Conservation (phyloP, 2,113 vertebrate species). For the Paracanthobrama guichenoti region DNA sequence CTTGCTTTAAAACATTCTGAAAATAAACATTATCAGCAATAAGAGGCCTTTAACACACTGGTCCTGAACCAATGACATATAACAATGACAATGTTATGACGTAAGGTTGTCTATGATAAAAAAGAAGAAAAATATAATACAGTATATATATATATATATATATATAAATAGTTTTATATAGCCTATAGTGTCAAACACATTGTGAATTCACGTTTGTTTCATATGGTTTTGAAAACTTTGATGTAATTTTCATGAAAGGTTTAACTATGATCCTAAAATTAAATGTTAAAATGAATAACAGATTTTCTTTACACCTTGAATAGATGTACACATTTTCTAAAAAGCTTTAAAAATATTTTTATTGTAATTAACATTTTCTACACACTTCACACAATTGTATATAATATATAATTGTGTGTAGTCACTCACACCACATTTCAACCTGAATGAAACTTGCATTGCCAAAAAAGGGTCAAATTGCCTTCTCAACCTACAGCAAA, state of each 20-base stretch:
- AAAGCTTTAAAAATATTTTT: no score
- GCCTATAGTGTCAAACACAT: background rate
- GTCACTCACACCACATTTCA: no score
- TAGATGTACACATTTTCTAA: no score
- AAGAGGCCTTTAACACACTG: no score
- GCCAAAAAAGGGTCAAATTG: background rate
- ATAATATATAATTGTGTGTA: no score
- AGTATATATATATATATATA: no score
- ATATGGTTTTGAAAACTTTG: background rate
- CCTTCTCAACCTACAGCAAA: background rate
- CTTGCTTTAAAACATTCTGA: background rate
- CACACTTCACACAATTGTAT: no score
- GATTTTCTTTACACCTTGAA: no score
- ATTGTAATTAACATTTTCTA: no score
- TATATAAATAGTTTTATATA: no score
- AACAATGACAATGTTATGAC: background rate
- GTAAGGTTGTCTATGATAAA: background rate
- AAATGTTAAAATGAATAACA: background rate
- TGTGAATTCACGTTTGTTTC: background rate
- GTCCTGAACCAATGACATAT: no score
- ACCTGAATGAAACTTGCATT: background rate
- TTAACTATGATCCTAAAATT: background rate
- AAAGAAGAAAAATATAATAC: no score
- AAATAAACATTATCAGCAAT: background rate
- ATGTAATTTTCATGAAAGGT: background rate